Conservation (phyloP, 2,797 vertebrate species). For the Agapornis canus region DNA sequence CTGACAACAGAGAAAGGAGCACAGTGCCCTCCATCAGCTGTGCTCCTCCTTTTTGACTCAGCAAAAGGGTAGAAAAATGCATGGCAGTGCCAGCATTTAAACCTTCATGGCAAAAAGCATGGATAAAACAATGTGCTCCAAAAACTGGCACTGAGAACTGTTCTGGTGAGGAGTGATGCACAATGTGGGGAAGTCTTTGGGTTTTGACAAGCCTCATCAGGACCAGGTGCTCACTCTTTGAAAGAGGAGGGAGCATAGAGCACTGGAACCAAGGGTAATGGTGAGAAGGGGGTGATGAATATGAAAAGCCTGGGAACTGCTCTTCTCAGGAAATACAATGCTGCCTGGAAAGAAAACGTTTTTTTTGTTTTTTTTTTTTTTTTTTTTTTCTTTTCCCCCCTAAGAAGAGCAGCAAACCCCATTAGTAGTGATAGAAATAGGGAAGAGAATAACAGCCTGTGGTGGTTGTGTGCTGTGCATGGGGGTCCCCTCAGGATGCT, state of each 20-base stretch:
- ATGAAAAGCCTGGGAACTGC: not conserved
- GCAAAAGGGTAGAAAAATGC: rapidly evolving
- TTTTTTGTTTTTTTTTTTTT: too few species aligned
- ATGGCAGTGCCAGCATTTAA: rapidly evolving
- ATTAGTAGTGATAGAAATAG: rapidly evolving
- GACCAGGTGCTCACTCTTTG: not conserved
- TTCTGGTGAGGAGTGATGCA: not conserved
- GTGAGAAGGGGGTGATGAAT: not conserved
- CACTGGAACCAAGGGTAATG: rapidly evolving
- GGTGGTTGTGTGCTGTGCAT: not conserved
- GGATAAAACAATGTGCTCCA: not conserved
- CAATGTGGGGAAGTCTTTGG: rapidly evolving
- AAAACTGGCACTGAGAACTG: rapidly evolving
- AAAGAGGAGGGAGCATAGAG: not conserved
- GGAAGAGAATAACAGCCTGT: not conserved
- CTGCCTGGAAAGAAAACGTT: not conserved
- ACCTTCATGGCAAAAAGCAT: not conserved
- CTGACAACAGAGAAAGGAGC: rapidly evolving
- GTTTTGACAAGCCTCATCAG: not conserved
- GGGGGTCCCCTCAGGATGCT: not conserved
- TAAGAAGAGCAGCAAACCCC: not conserved
- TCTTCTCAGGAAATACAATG: not conserved
- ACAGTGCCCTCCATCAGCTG: not conserved
- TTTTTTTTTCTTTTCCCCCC: too few species aligned
- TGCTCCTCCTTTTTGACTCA: rapidly evolving